phyloP scores from a whole-genome alignment of 2,888 invertebrate genomes.

The Hydroisotoma schaefferi region DNA sequence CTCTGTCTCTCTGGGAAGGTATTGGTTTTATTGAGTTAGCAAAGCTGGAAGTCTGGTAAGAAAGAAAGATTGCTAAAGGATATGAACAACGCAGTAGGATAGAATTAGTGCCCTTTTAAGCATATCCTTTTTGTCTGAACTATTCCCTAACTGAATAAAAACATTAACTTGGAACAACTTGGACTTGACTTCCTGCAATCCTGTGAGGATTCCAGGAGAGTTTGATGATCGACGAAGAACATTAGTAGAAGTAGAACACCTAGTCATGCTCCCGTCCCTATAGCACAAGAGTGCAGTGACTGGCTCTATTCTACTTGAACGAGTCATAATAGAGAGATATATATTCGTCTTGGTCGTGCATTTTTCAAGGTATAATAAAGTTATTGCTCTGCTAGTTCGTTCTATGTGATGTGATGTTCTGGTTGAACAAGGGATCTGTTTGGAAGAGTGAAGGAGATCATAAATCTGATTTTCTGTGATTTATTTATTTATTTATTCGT shows the following conservation, averaged over 20 bases:
- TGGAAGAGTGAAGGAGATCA: constrained; percentile 12
- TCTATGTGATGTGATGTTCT: background rate
- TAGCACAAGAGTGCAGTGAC: background rate
- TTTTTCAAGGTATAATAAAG: constrained; percentile 2
- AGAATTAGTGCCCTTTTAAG: constrained; percentile 11
- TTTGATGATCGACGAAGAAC: background rate
- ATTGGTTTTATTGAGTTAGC: constrained; percentile 15
- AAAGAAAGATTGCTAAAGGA: background rate
- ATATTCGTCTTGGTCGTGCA: no score
- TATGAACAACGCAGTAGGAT: constrained; percentile 1
- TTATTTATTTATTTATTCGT: constrained; percentile 31
- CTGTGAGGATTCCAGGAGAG: background rate
- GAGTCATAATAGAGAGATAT: no score
- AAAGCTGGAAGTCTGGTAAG: background rate
- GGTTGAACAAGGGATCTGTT: background rate
- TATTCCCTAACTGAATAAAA: background rate
- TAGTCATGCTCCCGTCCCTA: background rate
- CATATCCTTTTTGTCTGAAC: background rate
- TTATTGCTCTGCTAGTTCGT: no score
- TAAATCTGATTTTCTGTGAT: constrained; percentile 31
- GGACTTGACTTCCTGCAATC: background rate
- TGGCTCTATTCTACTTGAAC: background rate
- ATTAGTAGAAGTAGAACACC: no score
- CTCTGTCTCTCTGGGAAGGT: background rate
- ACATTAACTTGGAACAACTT: background rate